Percentiles rank a stretch among this genome's conserved stretches.
Conservation (phyloP, 1,140 invertebrate species). For the Aphis gossypii region DNA sequence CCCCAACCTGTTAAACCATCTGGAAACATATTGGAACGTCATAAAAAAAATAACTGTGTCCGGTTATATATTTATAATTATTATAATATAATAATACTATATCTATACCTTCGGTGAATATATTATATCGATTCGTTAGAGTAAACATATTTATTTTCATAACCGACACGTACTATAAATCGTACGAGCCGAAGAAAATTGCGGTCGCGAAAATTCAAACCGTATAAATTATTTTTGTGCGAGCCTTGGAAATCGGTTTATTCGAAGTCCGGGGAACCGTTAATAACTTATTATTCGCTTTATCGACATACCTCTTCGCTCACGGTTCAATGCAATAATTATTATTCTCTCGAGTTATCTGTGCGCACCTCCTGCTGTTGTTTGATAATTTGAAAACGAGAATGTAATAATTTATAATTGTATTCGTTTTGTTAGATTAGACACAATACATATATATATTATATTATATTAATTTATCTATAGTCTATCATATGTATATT, state of each 20-base stretch:
- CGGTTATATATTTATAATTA: not conserved
- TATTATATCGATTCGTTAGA: not conserved
- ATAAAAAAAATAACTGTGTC: not conserved
- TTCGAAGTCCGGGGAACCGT: not conserved
- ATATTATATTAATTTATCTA: not conserved
- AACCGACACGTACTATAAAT: not conserved
- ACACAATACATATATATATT: not conserved
- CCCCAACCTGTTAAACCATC: not conserved
- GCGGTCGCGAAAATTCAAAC: not conserved
- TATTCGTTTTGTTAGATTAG: conserved; percentile 19
- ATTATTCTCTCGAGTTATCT: conserved; percentile 34
- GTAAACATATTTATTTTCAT: not conserved
- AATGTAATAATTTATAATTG: conserved; percentile 23
- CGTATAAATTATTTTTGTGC: not conserved
- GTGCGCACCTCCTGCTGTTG: conserved; percentile 9
- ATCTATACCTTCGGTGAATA: not conserved
- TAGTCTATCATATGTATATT: not conserved
- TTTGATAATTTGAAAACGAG: conserved; percentile 37
- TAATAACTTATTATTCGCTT: conserved; percentile 27
- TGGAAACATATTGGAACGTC: not conserved
- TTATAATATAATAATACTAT: not conserved
- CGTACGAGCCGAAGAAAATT: not conserved
- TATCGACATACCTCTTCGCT: not conserved
- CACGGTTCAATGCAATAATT: conserved; percentile 25
- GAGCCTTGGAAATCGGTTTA: not conserved